Evolutionary conservation across 2,113 vertebrate genomes (phyloP), one percentile per base, ranked within the genome.

Genomic region (Manacus vitellinus): DNA sequence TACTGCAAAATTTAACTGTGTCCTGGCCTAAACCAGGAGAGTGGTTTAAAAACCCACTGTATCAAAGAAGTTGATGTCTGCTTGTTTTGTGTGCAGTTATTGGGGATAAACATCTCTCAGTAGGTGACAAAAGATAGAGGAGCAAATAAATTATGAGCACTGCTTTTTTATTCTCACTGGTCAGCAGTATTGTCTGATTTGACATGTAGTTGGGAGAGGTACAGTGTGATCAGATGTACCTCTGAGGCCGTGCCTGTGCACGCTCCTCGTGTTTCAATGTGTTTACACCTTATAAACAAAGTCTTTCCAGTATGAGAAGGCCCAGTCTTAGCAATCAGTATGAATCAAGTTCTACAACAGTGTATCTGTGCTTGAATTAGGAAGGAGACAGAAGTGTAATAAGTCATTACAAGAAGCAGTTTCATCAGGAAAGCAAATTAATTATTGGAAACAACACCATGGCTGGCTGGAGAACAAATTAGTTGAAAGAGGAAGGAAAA

Each of bases 251-350:
- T 8, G 10, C 55, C 79, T 91, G 25, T 44, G 75, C 74, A 35
- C 70, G 19, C n/a, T 94, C 43, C 59, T 92, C 23, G 4, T 86
- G 47, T 63, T 55, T 90, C 74, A 65, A 25, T 62, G 23, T 75
- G 77, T 94, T 97, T 86, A 82, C 67, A 92, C 27, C 24, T 21
- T 21, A 61, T 59, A 59, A 95, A 80, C 59, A 44, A 86, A 92
- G 37, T 77, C 25, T 73, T 96, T 92, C 30, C 63, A 88, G 89
- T 89, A 63, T 55, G 47, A 89, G 83, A 88, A 80, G n/a, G 75
- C 56, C 56, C 28, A 28, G 76, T 84, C n/a, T 74, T 68, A 74
- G 51, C 49, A 79, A 52, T 94, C 54, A 59, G 63, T 88, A 37
- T 59, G 12, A 92, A 77, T 83, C 23, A 30, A 91, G 39, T 78